phyloP scores from a whole-genome alignment of 2,888 invertebrate genomes.

The Mactromeris polynyma region DNA sequence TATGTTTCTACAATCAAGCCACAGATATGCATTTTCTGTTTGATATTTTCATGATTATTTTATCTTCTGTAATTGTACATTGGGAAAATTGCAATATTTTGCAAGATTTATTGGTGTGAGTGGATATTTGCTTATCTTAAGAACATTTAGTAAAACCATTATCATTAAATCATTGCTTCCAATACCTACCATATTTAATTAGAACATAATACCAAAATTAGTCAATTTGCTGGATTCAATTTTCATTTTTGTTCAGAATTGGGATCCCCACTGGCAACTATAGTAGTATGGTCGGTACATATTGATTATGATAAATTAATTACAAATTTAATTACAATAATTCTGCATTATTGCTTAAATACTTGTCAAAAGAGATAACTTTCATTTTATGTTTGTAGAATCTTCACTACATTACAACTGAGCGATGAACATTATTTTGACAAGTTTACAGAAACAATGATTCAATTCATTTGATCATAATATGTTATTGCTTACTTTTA shows the following conservation, averaged over 20 bases:
- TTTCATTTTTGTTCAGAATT: background rate
- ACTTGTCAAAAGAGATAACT: no score
- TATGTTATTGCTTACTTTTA: no score
- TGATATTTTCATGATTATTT: background rate
- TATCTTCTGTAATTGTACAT: conserved; percentile 15
- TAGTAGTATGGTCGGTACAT: background rate
- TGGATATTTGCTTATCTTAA: background rate
- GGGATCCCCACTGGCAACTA: background rate
- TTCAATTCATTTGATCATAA: no score
- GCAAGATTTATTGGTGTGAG: conserved; percentile 3
- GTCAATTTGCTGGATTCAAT: background rate
- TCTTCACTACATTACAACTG: no score
- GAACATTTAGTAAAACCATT: background rate
- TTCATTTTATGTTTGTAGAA: no score
- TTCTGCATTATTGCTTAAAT: no score
- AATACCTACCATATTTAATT: background rate
- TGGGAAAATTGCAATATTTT: conserved; percentile 21
- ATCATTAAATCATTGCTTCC: background rate
- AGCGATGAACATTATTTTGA: no score
- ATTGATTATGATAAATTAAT: no score
- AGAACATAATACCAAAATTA: no score
- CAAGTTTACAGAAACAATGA: no score
- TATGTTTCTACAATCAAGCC: conserved; percentile 28
- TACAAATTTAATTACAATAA: no score
- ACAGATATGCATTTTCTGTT: conserved; percentile 40